phyloP scores from a whole-genome alignment of 92 coral and sea anemone genomes.

The Phenganax stokvisi region DNA sequence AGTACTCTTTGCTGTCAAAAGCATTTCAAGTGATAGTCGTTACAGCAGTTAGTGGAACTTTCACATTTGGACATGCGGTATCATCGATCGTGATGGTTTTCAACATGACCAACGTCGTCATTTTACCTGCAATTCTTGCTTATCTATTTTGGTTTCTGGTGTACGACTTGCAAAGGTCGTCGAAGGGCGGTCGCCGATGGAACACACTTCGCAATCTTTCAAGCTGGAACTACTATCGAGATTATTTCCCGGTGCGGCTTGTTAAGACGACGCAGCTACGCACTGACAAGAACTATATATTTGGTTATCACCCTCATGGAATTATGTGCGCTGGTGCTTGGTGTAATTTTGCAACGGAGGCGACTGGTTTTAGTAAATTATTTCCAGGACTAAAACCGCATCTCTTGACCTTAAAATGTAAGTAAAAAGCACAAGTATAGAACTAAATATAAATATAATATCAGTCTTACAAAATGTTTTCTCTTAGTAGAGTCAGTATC shows the following conservation, averaged over 20 bases:
- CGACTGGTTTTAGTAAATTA: constrained; percentile 71
- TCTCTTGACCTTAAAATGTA: constrained; percentile 80
- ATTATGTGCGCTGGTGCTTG: constrained; percentile 98
- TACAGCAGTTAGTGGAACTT: constrained; percentile 36
- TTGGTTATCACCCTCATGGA: constrained; percentile 98
- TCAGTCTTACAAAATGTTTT: too few species aligned
- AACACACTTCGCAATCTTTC: constrained; percentile 69
- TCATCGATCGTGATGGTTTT: constrained; percentile 34
- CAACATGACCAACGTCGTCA: constrained; percentile 31
- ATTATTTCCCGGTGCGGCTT: constrained; percentile 76
- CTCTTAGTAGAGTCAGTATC: too few species aligned
- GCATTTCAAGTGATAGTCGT: constrained; percentile 37
- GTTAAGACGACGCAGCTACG: constrained; percentile 63
- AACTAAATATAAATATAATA: too few species aligned
- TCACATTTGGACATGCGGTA: constrained; percentile 22
- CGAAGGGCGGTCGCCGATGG: constrained; percentile 78
- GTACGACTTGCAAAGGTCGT: constrained; percentile 59
- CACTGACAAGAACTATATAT: constrained; percentile 73
- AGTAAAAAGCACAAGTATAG: constrained; percentile 19
- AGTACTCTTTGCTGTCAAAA: constrained; percentile 16
- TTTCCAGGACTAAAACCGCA: constrained; percentile 91
- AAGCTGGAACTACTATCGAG: constrained; percentile 82
- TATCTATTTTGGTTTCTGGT: constrained; percentile 72
- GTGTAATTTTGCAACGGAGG: constrained; percentile 90
- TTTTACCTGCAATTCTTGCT: constrained; percentile 33